Evolutionary conservation across 1,140 invertebrate genomes (phyloP), one percentile per base, ranked within the genome.

Genomic region (Hypsibius dujardini): DNA sequence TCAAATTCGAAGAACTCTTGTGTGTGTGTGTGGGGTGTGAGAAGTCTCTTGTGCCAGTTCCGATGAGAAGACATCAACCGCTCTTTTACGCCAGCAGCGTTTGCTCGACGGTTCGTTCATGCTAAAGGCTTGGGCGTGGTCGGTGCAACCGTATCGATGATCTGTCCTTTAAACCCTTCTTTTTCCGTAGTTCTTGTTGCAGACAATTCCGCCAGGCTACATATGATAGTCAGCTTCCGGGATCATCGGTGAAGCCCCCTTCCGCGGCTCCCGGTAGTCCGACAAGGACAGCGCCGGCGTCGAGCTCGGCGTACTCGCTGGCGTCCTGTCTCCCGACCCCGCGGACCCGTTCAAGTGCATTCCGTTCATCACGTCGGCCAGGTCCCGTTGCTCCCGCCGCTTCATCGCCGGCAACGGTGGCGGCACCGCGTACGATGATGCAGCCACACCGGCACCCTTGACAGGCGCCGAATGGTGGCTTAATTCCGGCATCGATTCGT

Each of bases 401-500:
- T 56, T 56, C 28, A 28, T 28, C 28, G 28, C 28, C 28, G 28
- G 28, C 28, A 28, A 28, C 28, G 28, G 28, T 28, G 28, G 28
- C 28, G 28, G 28, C 28, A 28, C 28, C 28, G 28, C 28, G 28
- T 28, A 28, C 28, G 28, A 28, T 28, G 28, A 28, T 28, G 28
- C 28, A 7, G 50, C n/a, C 50, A 56, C 50, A 15, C 3, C 62
- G 12, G 12, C 62, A 67, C 42, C 12, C 3, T 67, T 67, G 42
- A 15, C 3, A n/a, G 50, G n/a, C 7, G 50, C n/a, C 7, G 50
- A 56, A 56, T 56, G 50, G 3, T 67, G 12, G 42, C 42, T 67
- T 42, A 67, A 42, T 15, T 67, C 62, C 12, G 62, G 62, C 62
- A 67, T 67, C 7, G 62, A 67, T 45, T 67, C 62, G 62, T 67